Base-by-base conservation (phyloP, 2,888 invertebrate species). In the Blomia tropicalis region DNA sequence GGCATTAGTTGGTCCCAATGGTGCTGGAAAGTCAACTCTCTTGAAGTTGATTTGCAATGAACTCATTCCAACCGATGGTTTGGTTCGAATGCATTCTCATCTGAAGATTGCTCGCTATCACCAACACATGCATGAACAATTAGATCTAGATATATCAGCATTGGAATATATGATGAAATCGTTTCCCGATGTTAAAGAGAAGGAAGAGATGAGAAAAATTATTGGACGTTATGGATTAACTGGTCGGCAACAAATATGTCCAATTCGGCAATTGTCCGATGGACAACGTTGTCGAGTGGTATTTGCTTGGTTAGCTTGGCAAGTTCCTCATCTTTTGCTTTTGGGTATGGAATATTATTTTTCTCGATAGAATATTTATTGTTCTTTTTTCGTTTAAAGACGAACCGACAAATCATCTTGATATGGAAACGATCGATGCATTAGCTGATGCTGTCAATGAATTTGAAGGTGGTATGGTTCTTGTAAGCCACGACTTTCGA, bases 401-500 rank as follows among this genome's bases (percentile, higher is more conserved):
- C 73, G 82, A 82, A 77, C 92, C 91, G 66, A 92, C 92, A 63
- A 92, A 92, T 81, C 92, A 93, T 72, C 80, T 93, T 75, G 92
- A 92, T 72, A 91, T 92, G 87, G 91, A 91, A 77, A 96, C 95
- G 0, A 98, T 98, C 68, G 98, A 99, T 76, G 90, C 96, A 0
- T 78, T 98, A 62, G 98, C 89, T 1, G 95, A 96, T 69, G 98
- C 98, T 29, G 85, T 98, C 70, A 93, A 90, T 73, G 90, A 92
- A 71, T 98, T 93, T 73, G 90, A 92, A 69, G 98, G 98, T 51
- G 98, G 98, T 68, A 85, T 99, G 86, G 89, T 99, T 67, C 82
- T 99, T 27, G 98, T 99, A 71, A 93, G 92, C 77, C 98, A 98
- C 86, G 98, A 99, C 81, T 98, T 98, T 80, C 81, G 98, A 75